Evolutionary conservation across 2,888 invertebrate genomes (phyloP), one percentile per base, ranked within the genome.

Genomic region (Agrotis segetum): DNA sequence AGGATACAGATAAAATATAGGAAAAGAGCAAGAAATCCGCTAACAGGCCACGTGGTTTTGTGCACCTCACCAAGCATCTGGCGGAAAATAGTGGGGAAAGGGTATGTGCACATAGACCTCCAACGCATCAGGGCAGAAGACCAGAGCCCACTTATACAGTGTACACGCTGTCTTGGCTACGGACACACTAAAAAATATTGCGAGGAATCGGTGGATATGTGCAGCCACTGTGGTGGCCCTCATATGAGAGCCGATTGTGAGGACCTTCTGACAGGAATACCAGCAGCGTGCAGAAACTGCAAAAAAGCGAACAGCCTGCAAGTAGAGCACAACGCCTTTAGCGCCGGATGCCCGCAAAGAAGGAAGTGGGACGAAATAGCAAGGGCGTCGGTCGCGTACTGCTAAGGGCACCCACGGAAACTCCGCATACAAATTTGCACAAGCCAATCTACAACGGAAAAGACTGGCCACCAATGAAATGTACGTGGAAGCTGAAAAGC

Each of bases 391-490:
- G 47, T 61, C 13, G 61, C 61, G 6, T n/a, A 47, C 7, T 47
- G 47, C 47, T 14, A 24, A 29, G 7, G 47, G 47, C 47, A 16
- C 47, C 47, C 16, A 6, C 1, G 47, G 2, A 11, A 47, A 44
- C 24, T 11, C 17, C 13, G 5, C 17, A 1, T 61, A 49, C n/a
- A 13, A 11, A 50, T 13, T 34, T 1, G 5, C 49, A 2, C 61
- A 61, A 11, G 61, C 61, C 1, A 64, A 64, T 44, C 64, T 64
- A n/a, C 53, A 64, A 64, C 40, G 64, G 3, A 64, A 53, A 9
- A 53, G 24, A n/a, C 13, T 53, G 7, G 64, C 64, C 1, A 64
- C 53, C 6, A 44, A 53, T 2, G 53, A 64, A 17, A 40, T 64
- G 6, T 14, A 53, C 0, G 44, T 24, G 6, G 44, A 64, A 14